phyloP scores from a whole-genome alignment of 2,888 invertebrate species.

The Lithophane semibrunnea region DNA sequence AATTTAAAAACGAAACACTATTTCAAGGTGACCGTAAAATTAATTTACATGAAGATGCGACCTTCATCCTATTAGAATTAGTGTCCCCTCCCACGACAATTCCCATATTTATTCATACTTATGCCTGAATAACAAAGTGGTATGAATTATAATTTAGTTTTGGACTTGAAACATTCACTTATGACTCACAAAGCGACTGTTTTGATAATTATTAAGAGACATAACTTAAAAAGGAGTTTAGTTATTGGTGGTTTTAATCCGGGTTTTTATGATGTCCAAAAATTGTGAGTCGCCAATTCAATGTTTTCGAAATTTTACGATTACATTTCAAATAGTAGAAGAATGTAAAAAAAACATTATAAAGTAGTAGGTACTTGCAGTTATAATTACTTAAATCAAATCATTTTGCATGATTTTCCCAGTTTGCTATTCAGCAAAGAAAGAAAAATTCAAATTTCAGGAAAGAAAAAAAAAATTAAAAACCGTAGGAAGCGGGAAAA shows the following conservation, averaged over 20 bases:
- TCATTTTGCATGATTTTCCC: not conserved
- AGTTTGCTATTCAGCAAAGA: not conserved
- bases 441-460: not conserved
- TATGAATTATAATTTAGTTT: slow-evolving; percentile 54
- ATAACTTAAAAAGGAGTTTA: slow-evolving; percentile 37
- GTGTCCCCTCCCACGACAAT: slow-evolving; percentile 62
- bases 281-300: not conserved
- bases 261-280: slow-evolving; percentile 36
- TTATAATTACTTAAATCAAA: not conserved
- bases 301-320: not conserved
- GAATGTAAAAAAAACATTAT: not conserved
- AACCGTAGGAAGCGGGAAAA: not conserved
- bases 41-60: slow-evolving; percentile 48
- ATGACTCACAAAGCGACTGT: slow-evolving; percentile 46
- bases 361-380: not conserved
- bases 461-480: not conserved
- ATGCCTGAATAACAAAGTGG: slow-evolving; percentile 12
- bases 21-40: slow-evolving; percentile 44
- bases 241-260: slow-evolving; percentile 33
- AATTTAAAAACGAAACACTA: slow-evolving; percentile 7
- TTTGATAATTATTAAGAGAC: slow-evolving; percentile 38
- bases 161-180: slow-evolving; percentile 50
- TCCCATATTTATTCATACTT: slow-evolving; percentile 53
- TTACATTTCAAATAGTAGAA: not conserved
- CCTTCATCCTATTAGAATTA: slow-evolving; percentile 57